A percentile compares a stretch with the other conserved stretches of the same genome.
Conservation (phyloP, 2,888 invertebrate genomes). For the Leistus spinibarbis region DNA sequence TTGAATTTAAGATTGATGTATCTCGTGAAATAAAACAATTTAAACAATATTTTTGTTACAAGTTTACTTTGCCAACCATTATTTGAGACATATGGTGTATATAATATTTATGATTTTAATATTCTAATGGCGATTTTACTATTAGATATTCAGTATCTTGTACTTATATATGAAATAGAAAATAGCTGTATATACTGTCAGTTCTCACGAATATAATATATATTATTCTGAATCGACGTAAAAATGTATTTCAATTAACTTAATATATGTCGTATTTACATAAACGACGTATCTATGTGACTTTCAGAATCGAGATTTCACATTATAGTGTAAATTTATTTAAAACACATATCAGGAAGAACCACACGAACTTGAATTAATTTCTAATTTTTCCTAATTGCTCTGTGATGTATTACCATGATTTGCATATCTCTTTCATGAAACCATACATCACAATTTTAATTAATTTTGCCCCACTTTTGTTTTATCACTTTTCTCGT, state of each 20-base stretch:
- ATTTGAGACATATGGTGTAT: no score
- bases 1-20: no score
- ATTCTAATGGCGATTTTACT: no score
- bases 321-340: background rate
- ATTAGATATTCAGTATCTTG: no score
- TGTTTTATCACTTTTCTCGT: slow-evolving; percentile 1
- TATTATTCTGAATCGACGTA: background rate
- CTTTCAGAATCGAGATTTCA: background rate
- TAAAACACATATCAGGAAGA: background rate
- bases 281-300: background rate
- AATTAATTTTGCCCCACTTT: slow-evolving; percentile 31
- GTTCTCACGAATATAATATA: background rate
- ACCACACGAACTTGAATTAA: slow-evolving; percentile 16
- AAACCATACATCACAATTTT: slow-evolving; percentile 36
- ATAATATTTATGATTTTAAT: no score
- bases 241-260: background rate
- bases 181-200: no score
- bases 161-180: no score
- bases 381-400: slow-evolving; percentile 35
- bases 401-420: slow-evolving; percentile 27
- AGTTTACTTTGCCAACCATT: no score
- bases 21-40: no score
- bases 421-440: slow-evolving; percentile 37
- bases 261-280: background rate
- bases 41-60: no score